These are phyloP conservation scores for Microtus montanus DNA, from an alignment of 2,113 vertebrate species.

Conservation along the genomic window DNA sequence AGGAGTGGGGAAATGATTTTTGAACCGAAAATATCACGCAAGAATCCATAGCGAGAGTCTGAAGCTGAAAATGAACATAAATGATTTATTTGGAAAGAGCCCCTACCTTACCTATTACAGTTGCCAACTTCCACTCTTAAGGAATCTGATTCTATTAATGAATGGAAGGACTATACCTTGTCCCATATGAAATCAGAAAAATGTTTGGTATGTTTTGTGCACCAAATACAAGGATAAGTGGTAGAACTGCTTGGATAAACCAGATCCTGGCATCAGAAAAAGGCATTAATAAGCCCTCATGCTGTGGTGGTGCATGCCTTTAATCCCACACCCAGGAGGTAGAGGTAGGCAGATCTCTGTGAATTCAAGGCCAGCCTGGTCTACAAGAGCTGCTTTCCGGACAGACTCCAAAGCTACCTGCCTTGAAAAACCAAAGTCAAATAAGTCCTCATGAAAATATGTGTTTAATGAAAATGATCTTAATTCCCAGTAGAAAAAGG, in stretches of 20 bases:
- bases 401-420: too few species aligned
- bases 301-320: fast-evolving
- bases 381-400: too few species aligned
- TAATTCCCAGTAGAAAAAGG: not conserved
- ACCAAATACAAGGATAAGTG: not conserved
- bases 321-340: too few species aligned
- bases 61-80: not conserved
- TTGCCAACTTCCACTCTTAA: not conserved
- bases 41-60: not conserved
- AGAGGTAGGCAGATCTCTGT: too few species aligned
- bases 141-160: not conserved
- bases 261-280: not conserved
- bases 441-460: not conserved
- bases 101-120: not conserved
- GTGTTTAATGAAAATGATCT: not conserved
- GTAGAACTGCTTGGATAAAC: not conserved
- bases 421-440: not conserved
- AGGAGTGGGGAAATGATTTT: not conserved
- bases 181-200: not conserved
- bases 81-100: conserved; percentile 13
- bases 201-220: not conserved
- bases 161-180: not conserved
- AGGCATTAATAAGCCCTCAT: not conserved
- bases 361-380: too few species aligned
- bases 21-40: not conserved